These are phyloP conservation scores for Muscicapa striata DNA, from an alignment of 2,797 vertebrate genomes.

Conservation along the genomic window DNA sequence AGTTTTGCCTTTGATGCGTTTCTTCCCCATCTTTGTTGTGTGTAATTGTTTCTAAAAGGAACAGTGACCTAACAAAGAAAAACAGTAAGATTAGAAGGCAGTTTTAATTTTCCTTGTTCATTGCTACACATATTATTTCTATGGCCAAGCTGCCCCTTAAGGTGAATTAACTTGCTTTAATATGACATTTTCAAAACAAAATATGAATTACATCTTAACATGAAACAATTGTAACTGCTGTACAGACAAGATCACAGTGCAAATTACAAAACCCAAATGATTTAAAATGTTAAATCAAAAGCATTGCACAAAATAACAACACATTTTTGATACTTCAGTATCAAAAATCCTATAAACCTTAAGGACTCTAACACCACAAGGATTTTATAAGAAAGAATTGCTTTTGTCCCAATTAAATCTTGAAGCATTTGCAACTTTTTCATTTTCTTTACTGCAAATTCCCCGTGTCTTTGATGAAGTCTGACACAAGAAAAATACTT, in stretches of 20 bases:
- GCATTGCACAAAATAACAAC: not conserved
- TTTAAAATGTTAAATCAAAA: not conserved
- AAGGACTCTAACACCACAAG: not conserved
- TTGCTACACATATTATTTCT: not conserved
- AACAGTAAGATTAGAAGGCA: not conserved
- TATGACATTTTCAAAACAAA: not conserved
- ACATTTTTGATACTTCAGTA: not conserved
- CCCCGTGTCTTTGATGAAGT: not conserved
- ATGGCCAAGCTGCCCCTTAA: not conserved
- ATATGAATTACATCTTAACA: not conserved
- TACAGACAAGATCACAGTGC: not conserved
- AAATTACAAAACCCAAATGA: not conserved
- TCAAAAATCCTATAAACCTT: not conserved
- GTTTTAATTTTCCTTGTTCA: not conserved
- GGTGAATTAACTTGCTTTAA: not conserved
- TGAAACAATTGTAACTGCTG: not conserved
- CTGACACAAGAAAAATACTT: not conserved
- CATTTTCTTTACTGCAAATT: not conserved
- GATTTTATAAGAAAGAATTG: not conserved
- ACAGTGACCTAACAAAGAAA: slow-evolving; percentile 23
- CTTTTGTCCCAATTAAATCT: not conserved
- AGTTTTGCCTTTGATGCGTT: slow-evolving; percentile 82
- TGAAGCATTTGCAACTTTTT: not conserved
- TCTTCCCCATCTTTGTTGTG: slow-evolving; percentile 86
- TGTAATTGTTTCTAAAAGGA: slow-evolving; percentile 9